phyloP scores from a whole-genome alignment of 37 sponge, comb jelly and placozoan species.

The Beroe ovata region DNA sequence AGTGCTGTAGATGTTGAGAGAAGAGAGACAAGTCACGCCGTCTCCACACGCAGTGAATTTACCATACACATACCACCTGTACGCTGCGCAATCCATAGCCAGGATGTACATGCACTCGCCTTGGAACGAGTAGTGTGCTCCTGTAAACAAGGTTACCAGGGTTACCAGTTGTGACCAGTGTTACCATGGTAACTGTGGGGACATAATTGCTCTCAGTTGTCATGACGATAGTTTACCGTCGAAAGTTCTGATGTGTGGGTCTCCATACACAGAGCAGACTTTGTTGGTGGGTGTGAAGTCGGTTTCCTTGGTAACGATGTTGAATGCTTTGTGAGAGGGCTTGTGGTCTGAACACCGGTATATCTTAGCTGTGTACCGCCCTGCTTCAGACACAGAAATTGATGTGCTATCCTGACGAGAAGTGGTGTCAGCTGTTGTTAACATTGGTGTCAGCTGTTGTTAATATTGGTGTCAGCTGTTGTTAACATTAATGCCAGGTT shows the following conservation, averaged over 20 bases:
- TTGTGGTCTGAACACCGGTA: neutral
- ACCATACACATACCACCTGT: constrained; percentile 7
- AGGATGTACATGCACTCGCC: constrained; percentile 5
- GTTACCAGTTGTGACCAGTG: neutral
- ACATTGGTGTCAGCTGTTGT: too few relatives aligned
- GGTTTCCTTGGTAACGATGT: neutral
- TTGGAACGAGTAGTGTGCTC: constrained; percentile 10
- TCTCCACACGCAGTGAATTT: constrained; percentile 7
- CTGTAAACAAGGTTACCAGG: constrained; percentile 1
- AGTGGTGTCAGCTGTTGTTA: too few relatives aligned
- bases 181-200: neutral
- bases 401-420: too few relatives aligned
- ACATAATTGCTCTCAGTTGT: too few relatives aligned
- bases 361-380: neutral
- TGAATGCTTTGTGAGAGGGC: neutral
- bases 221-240: constrained; percentile 26
- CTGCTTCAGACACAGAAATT: neutral
- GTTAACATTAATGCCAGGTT: too few relatives aligned
- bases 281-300: neutral
- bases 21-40: neutral
- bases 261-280: constrained; percentile 4
- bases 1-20: too few relatives aligned
- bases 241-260: constrained; percentile 5
- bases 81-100: neutral
- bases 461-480: too few relatives aligned